phyloP scores from a whole-genome alignment of 2,888 invertebrate species.

The Tigriopus californicus region DNA sequence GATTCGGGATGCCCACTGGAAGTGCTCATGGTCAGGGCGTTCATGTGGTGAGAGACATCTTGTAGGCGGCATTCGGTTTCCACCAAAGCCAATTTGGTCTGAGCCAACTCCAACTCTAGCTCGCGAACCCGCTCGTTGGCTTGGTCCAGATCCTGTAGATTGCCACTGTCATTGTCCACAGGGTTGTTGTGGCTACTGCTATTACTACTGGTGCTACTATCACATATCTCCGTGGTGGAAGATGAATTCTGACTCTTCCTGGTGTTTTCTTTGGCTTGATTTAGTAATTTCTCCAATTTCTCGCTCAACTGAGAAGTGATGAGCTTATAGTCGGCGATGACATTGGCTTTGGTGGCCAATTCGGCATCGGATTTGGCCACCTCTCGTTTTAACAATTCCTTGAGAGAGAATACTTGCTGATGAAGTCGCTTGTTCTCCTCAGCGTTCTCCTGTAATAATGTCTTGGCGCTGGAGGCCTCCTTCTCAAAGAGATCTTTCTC shows the following conservation, averaged over 20 bases:
- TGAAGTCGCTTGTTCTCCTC: constrained; percentile 49
- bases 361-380: constrained; percentile 52
- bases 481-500: constrained; percentile 23
- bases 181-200: not conserved
- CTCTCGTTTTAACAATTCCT: constrained; percentile 55
- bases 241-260: not conserved
- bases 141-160: constrained; percentile 28
- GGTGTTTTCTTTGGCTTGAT: not conserved
- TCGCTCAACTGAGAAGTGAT: constrained; percentile 49
- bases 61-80: constrained; percentile 92
- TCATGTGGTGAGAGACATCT: constrained; percentile 75
- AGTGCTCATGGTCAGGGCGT: constrained; percentile 30
- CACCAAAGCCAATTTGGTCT: constrained; percentile 87
- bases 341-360: constrained; percentile 50
- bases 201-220: constrained; percentile 5
- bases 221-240: constrained; percentile 8
- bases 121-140: constrained; percentile 56
- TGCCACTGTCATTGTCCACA: not conserved
- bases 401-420: constrained; percentile 45
- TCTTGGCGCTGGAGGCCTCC: constrained; percentile 28
- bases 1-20: not conserved
- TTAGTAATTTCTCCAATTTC: constrained; percentile 33
- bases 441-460: constrained; percentile 42
- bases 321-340: constrained; percentile 69
- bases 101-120: constrained; percentile 83